Conservation (phyloP, 2,113 vertebrate genomes). For the Amazona guildingii region DNA sequence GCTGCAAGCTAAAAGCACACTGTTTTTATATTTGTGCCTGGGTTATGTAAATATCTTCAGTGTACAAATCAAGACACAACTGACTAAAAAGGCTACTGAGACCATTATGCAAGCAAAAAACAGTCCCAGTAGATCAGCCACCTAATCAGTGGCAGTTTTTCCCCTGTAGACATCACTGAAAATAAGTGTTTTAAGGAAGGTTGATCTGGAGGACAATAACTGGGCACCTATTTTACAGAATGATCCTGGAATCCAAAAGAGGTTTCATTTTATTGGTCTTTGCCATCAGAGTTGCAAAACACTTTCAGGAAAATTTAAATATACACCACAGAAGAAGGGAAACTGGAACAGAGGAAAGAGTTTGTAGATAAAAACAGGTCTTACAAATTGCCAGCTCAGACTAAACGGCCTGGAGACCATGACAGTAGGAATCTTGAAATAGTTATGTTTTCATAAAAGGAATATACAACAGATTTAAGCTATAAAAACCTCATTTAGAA, state of each 20-base stretch:
- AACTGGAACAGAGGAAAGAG: neutral
- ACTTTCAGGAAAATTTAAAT: neutral
- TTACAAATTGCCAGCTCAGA: neutral
- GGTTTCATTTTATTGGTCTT: neutral
- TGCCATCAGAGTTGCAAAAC: neutral
- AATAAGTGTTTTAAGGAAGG: neutral
- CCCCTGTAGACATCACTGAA: neutral
- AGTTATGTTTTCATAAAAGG: neutral
- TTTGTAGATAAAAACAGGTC: neutral
- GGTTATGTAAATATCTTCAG: neutral
- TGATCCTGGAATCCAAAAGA: neutral
- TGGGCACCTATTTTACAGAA: neutral
- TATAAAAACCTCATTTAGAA: neutral
- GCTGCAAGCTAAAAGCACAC: neutral
- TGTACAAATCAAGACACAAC: neutral
- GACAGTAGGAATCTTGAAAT: neutral
- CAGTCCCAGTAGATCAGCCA: neutral
- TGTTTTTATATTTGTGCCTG: neutral
- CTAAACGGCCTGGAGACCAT: neutral
- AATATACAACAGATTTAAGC: neutral
- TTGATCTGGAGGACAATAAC: neutral
- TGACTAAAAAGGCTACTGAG: neutral
- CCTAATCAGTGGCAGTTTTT: neutral
- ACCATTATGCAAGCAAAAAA: neutral
- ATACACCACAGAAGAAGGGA: neutral